phyloP scores from a whole-genome alignment of 2,113 vertebrate species.

The Neotoma lepida region DNA sequence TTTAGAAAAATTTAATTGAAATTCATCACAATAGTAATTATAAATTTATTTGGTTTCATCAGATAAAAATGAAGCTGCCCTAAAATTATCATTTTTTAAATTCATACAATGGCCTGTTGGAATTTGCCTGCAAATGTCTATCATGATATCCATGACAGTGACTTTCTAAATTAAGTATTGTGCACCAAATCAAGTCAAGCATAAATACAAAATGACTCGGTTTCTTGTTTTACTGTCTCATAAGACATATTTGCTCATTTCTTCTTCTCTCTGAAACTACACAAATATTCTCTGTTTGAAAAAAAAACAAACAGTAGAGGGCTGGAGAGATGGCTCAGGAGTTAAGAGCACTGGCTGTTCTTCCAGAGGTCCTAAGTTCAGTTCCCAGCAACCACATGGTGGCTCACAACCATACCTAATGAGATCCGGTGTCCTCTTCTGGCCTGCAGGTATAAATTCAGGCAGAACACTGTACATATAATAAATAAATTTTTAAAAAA shows the following conservation, averaged over 20 bases:
- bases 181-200: slow-evolving; percentile 45
- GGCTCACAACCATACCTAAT: too few species aligned
- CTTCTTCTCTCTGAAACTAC: background rate
- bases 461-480: too few species aligned
- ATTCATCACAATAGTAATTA: slow-evolving; percentile 7
- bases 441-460: too few species aligned
- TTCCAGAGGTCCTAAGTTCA: too few species aligned
- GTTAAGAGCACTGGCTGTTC: too few species aligned
- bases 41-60: background rate
- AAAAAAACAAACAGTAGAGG: too few species aligned
- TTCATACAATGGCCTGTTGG: background rate
- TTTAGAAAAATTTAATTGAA: background rate
- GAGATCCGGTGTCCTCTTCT: too few species aligned
- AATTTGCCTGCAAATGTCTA: slow-evolving; percentile 37
- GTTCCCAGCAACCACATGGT: too few species aligned
- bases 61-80: background rate
- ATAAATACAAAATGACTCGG: slow-evolving; percentile 64
- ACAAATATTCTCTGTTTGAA: slow-evolving; percentile 6
- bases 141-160: slow-evolving; percentile 32
- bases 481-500: too few species aligned
- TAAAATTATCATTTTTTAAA: slow-evolving; percentile 19
- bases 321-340: too few species aligned
- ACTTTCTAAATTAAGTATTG: slow-evolving; percentile 60
- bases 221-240: slow-evolving; percentile 70
- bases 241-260: slow-evolving; percentile 57